These are phyloP conservation scores for Danaus melanippus DNA, from an alignment of 1,140 invertebrate species.

Conservation along the genomic window DNA sequence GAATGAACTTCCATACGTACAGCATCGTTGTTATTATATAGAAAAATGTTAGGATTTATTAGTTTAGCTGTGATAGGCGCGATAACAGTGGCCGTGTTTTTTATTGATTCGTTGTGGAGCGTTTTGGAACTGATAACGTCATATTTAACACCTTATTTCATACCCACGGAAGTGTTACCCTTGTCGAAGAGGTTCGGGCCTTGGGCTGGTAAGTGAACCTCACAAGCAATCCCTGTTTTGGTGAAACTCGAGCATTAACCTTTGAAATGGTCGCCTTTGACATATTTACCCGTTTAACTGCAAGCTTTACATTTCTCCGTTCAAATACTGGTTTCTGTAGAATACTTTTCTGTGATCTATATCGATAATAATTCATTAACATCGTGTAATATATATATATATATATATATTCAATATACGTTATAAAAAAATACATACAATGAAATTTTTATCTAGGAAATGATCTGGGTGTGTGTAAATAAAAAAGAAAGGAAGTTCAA, in stretches of 20 bases:
- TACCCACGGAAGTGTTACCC: constrained; percentile 68
- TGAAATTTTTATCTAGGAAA: no score
- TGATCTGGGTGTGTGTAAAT: no score
- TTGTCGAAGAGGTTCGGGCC: constrained; percentile 72
- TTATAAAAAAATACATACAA: no score
- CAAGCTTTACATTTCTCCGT: constrained; percentile 11
- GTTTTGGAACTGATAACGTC: constrained; percentile 63
- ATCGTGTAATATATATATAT: no score
- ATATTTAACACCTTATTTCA: constrained; percentile 72
- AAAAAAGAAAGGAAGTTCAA: no score
- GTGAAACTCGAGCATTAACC: constrained; percentile 8
- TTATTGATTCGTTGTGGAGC: constrained; percentile 71
- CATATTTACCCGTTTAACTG: constrained; percentile 12
- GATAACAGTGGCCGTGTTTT: constrained; percentile 45
- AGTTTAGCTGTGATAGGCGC: constrained; percentile 58
- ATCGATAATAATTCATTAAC: no score
- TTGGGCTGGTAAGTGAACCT: constrained; percentile 70
- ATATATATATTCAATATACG: no score
- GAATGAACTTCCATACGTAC: no score
- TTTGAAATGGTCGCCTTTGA: constrained; percentile 18
- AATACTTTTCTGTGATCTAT: no score
- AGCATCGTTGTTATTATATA: not conserved
- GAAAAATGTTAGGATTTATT: constrained; percentile 17
- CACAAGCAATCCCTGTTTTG: not conserved
- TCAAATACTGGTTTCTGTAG: not conserved